A percentile compares a stretch with the other conserved stretches of the same genome.
Evolutionary conservation across 2,888 invertebrate genomes (phyloP).

Genomic region (Cordilura impudica): DNA sequence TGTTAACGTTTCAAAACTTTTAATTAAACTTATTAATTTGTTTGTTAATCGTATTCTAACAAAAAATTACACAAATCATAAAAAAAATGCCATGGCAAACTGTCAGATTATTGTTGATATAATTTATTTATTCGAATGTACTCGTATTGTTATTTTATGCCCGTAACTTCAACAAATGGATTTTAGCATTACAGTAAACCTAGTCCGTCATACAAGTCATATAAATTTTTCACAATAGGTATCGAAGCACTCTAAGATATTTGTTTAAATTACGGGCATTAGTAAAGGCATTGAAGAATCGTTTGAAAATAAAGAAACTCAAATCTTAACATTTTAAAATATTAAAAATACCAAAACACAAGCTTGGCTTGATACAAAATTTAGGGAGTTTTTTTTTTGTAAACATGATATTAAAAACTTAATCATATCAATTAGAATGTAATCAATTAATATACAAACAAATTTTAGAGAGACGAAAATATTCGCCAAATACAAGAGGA

Average conservation of each 20-base stretch:
- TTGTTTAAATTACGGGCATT: too few relatives aligned
- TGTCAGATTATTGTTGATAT: too few relatives aligned
- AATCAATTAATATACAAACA: slow-evolving; percentile 16
- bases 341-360: slow-evolving; percentile 2
- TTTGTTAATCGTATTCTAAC: neutral
- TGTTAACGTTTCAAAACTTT: slow-evolving; percentile 30
- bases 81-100: neutral
- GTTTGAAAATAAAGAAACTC: neutral
- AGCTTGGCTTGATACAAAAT: slow-evolving; percentile 36
- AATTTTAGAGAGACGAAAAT: neutral
- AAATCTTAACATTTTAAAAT: neutral
- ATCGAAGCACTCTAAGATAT: too few relatives aligned
- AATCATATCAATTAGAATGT: slow-evolving; percentile 38
- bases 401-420: slow-evolving; percentile 30
- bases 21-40: neutral
- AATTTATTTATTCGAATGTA: too few relatives aligned
- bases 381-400: slow-evolving; percentile 53
- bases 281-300: neutral
- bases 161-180: too few relatives aligned
- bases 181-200: too few relatives aligned
- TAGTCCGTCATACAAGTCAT: too few relatives aligned
- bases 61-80: neutral
- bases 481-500: neutral
- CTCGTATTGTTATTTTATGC: too few relatives aligned
- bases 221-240: too few relatives aligned